Evolutionary conservation across 2,888 invertebrate genomes (phyloP), one percentile per base, ranked within the genome.

Genomic region (Trissolcus japonicus): DNA sequence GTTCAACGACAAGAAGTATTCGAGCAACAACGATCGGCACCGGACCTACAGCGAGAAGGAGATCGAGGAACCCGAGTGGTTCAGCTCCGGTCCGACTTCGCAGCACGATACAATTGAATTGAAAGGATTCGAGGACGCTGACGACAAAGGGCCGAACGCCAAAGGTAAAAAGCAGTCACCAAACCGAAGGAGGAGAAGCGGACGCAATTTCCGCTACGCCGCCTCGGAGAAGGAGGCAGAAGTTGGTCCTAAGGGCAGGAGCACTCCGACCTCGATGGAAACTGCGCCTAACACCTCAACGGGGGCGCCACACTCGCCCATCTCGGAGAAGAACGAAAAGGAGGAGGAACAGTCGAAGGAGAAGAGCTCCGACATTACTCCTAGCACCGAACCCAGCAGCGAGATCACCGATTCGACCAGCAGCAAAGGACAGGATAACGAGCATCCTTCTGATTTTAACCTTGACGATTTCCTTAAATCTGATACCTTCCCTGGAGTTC

Each of bases 101-200:
- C 95, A 97, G 87, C 91, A 94, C 85, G 98, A 98, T 84, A 96
- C 96, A 43, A 98, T 98, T 83, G 98, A 98, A 89, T 91, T 98
- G 82, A 94, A 95, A 56, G 98, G 98, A 16, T 98, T 98, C 90
- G 97, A 98, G 83, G 96, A 95, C 75, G 92, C 93, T 0, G 90
- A 88, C 43, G 89, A 90, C 48, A 89, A 85, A 72, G 83, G 65
- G 1, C 76, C 81, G 7, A 82, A 78, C 43, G 71, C 78, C 68
- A 79, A 81, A 63, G 73, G 76, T 76, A 60, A 86, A 85, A 71
- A 80, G 76, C 56, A 90, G 65, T 89, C 90, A 1, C 86, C 90
- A 4, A 89, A 50, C 17, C 54, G 74, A 53, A 51, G 54, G 25
- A 74, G 29, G 16, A 56, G 51, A 9, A 61, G 66, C 11, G 61